Conservation (phyloP, 2,888 invertebrate species). For the Hipparchia semele region DNA sequence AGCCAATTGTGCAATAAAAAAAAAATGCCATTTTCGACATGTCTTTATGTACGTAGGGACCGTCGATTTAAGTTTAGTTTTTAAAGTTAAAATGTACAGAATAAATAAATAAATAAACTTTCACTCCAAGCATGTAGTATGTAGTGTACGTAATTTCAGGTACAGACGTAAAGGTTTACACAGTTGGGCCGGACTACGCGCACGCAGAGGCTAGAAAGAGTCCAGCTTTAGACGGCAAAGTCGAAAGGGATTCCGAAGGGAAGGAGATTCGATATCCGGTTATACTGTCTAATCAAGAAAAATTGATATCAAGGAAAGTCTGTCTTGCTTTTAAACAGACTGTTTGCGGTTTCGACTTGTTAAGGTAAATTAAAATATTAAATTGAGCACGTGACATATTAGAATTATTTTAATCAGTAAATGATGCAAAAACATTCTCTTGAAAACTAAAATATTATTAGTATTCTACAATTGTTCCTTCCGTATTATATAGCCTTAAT, state of each 20-base stretch:
- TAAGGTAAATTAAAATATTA: conserved; percentile 83
- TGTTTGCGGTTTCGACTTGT: conserved; percentile 99
- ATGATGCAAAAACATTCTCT: not conserved
- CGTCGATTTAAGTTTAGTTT: too few relatives aligned
- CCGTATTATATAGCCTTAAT: too few relatives aligned
- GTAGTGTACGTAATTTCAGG: conserved; percentile 73
- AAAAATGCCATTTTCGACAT: too few relatives aligned
- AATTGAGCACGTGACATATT: not conserved
- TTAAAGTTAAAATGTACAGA: not conserved
- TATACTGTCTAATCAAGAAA: conserved; percentile 98
- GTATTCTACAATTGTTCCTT: too few relatives aligned
- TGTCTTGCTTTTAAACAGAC: conserved; percentile 98
- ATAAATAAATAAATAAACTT: not conserved
- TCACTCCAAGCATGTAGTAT: conserved; percentile 50
- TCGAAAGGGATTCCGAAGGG: conserved; percentile 98
- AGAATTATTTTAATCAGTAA: not conserved
- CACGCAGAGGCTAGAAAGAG: conserved; percentile 99
- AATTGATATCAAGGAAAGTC: conserved; percentile 98
- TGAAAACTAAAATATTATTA: too few relatives aligned
- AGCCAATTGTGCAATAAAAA: too few relatives aligned
- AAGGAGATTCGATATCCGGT: conserved; percentile 99
- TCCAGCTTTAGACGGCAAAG: conserved; percentile 98
- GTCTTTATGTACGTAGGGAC: too few relatives aligned
- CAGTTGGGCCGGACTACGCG: conserved; percentile 99
- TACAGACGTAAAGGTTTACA: conserved; percentile 93